phyloP scores from a whole-genome alignment of 2,113 vertebrate genomes.

The Siphamia tubifer region DNA sequence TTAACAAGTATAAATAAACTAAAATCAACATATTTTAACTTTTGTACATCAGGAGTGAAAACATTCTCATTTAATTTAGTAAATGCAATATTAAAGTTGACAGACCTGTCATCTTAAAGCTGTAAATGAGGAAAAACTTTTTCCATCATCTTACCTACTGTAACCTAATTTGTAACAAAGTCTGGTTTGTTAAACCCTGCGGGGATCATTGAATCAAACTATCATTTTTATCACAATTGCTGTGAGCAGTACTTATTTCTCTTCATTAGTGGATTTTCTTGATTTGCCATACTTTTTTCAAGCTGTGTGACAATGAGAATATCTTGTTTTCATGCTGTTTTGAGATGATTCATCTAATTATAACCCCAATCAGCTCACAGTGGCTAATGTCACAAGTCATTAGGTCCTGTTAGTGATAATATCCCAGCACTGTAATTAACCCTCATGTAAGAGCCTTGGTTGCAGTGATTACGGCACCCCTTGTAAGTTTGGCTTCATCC shows the following conservation, averaged over 20 bases:
- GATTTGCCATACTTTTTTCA: not conserved
- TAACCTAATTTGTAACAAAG: not conserved
- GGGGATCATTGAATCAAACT: not conserved
- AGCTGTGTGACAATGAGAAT: not conserved
- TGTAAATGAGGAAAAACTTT: not conserved
- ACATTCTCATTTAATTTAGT: not conserved
- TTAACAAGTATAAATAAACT: not conserved
- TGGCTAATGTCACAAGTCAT: slow-evolving; percentile 58
- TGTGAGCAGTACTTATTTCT: not conserved
- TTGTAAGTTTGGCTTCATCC: not conserved
- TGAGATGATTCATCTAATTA: slow-evolving; percentile 61
- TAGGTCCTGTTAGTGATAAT: slow-evolving; percentile 48
- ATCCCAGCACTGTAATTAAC: slow-evolving; percentile 56
- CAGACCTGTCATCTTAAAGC: not conserved
- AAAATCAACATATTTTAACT: not conserved
- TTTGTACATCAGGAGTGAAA: not conserved
- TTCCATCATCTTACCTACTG: not conserved
- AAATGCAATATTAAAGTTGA: not conserved
- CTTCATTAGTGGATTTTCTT: not conserved
- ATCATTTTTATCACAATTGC: not conserved
- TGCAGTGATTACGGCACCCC: slow-evolving; percentile 33
- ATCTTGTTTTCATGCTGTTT: slow-evolving; percentile 39
- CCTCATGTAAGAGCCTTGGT: slow-evolving; percentile 19
- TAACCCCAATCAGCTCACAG: slow-evolving; percentile 53
- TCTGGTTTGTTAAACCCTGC: not conserved